These are phyloP conservation scores for Channa maculata DNA, from an alignment of 2,113 vertebrate genomes.

Conservation along the genomic window DNA sequence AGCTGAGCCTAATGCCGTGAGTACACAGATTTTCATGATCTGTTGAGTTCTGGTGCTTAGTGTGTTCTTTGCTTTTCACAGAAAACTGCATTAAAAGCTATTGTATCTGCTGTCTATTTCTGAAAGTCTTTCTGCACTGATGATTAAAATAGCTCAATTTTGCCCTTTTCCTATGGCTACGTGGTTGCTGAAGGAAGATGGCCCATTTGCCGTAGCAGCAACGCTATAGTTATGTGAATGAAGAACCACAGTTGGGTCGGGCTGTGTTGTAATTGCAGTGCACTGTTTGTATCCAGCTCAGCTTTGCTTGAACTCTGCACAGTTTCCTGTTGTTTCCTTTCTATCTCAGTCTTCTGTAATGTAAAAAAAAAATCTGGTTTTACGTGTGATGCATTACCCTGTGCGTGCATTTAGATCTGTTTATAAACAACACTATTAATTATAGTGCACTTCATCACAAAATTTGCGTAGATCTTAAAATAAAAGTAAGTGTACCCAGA, in stretches of 20 bases:
- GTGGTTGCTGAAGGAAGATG: conserved; percentile 39
- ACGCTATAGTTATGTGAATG: conserved; percentile 51
- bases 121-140: neutral
- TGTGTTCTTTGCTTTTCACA: neutral
- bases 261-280: conserved; percentile 68
- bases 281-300: conserved; percentile 53
- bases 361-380: conserved; percentile 47
- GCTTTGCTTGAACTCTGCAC: conserved; percentile 48
- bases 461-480: too few relatives aligned
- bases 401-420: neutral
- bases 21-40: conserved; percentile 65
- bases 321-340: conserved; percentile 75
- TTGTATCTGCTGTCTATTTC: conserved; percentile 19
- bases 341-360: conserved; percentile 49
- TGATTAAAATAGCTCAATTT: conserved; percentile 41
- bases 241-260: conserved; percentile 56
- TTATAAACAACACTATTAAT: conserved; percentile 12
- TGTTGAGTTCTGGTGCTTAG: neutral
- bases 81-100: neutral
- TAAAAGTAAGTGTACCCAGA: too few relatives aligned
- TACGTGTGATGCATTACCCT: conserved; percentile 18
- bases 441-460: conserved; percentile 12
- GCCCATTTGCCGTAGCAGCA: conserved; percentile 40
- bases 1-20: conserved; percentile 99
- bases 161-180: conserved; percentile 17